Percentiles rank a stretch among this genome's conserved stretches.
Conservation (phyloP, 2,797 vertebrate species). For the Acestrorhynchus altus region DNA sequence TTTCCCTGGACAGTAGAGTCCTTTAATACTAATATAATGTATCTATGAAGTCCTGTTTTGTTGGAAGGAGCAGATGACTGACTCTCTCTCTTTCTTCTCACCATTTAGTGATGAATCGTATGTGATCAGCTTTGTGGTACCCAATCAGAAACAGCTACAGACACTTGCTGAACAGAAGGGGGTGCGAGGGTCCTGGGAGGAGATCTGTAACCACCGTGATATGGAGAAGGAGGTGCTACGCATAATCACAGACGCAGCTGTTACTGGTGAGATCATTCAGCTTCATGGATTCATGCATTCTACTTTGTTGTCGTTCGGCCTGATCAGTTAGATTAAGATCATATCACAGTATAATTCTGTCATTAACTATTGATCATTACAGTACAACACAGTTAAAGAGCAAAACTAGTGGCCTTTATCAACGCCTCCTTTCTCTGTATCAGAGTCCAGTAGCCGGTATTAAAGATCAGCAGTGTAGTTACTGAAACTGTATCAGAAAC, state of each 20-base stretch:
- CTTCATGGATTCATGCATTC: too few relatives aligned
- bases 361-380: too few relatives aligned
- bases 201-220: constrained; percentile 88
- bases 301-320: neutral
- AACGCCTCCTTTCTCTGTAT: too few relatives aligned
- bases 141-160: constrained; percentile 92
- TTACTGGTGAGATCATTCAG: constrained; percentile 78
- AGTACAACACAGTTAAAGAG: too few relatives aligned
- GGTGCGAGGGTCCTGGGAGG: constrained; percentile 87
- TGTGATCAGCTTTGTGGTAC: constrained; percentile 96
- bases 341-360: neutral
- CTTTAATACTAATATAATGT: too few relatives aligned
- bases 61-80: neutral
- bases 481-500: too few relatives aligned
- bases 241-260: constrained; percentile 88
- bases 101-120: constrained; percentile 91
- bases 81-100: constrained; percentile 37
- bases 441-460: too few relatives aligned
- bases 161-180: constrained; percentile 84
- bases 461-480: too few relatives aligned
- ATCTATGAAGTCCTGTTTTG: too few relatives aligned
- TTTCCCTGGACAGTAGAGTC: too few relatives aligned
- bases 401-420: too few relatives aligned
- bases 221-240: constrained; percentile 91
- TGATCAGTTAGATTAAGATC: neutral